A percentile compares a stretch with the other conserved stretches of the same genome.
Conservation (phyloP, 2,888 invertebrate genomes). For the Malachius bipustulatus region DNA sequence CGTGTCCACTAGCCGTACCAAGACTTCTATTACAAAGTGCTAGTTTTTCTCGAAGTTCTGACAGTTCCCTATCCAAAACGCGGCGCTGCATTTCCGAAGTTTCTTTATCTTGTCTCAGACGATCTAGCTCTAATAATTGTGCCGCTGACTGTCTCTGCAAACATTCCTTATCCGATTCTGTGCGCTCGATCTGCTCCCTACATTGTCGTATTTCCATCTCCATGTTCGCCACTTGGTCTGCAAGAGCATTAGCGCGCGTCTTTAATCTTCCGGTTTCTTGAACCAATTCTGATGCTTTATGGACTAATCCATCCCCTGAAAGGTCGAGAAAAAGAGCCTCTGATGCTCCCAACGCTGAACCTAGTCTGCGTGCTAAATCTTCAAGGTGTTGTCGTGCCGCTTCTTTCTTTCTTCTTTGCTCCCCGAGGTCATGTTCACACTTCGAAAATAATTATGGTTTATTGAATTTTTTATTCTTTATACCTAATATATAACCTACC, state of each 20-base stretch:
- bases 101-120: slow-evolving; percentile 67
- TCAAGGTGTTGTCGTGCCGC: slow-evolving; percentile 52
- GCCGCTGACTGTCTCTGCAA: slow-evolving; percentile 60
- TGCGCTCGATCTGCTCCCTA: slow-evolving; percentile 52
- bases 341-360: slow-evolving; percentile 59
- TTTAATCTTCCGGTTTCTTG: slow-evolving; percentile 40
- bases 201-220: slow-evolving; percentile 57
- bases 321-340: slow-evolving; percentile 54
- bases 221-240: slow-evolving; percentile 47
- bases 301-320: slow-evolving; percentile 60
- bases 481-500: no score
- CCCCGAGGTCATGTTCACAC: slow-evolving; percentile 62
- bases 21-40: slow-evolving; percentile 51
- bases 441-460: no score
- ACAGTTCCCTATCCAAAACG: slow-evolving; percentile 60
- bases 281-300: slow-evolving; percentile 65
- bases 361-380: slow-evolving; percentile 60
- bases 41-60: slow-evolving; percentile 54
- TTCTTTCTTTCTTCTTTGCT: slow-evolving; percentile 64
- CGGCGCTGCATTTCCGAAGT: slow-evolving; percentile 59
- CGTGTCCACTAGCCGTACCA: slow-evolving; percentile 53
- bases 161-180: slow-evolving; percentile 58
- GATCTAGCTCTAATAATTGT: slow-evolving; percentile 58
- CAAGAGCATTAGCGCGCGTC: slow-evolving; percentile 41
- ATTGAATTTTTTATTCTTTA: no score